phyloP scores from a whole-genome alignment of 2,888 invertebrate genomes.

The Hirudinaria manillensis region DNA sequence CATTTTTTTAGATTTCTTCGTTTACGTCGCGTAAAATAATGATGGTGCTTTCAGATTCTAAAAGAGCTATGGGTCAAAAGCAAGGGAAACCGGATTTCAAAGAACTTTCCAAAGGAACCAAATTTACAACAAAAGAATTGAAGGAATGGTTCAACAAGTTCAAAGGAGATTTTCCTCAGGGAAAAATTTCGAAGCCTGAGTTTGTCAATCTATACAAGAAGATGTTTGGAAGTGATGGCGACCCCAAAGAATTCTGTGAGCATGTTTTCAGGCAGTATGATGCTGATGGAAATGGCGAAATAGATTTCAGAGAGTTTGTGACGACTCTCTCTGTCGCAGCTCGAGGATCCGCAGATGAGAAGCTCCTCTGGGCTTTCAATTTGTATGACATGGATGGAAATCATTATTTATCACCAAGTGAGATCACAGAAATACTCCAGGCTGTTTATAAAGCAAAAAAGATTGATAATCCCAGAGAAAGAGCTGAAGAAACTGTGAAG shows the following conservation, averaged over 20 bases:
- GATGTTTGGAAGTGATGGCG: constrained; percentile 32
- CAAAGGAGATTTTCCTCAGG: constrained; percentile 33
- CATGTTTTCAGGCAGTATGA: constrained; percentile 31
- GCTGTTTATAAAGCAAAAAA: constrained; percentile 31
- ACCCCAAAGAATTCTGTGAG: constrained; percentile 31
- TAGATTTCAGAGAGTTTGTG: constrained; percentile 37
- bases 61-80: constrained; percentile 25
- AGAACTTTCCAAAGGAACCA: constrained; percentile 30
- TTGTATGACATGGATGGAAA: constrained; percentile 35
- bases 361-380: constrained; percentile 35
- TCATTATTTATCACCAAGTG: constrained; percentile 28
- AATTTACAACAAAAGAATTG: constrained; percentile 33
- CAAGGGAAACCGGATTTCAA: constrained; percentile 31
- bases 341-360: constrained; percentile 31
- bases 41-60: too few relatives aligned
- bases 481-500: constrained; percentile 14
- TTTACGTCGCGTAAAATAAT: too few relatives aligned
- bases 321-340: constrained; percentile 34
- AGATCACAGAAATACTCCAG: constrained; percentile 31
- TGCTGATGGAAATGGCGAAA: constrained; percentile 29
- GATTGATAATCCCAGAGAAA: constrained; percentile 4
- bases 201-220: constrained; percentile 32
- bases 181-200: constrained; percentile 29
- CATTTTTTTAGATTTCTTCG: too few relatives aligned
- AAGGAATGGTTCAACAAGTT: constrained; percentile 31